Conservation (phyloP, 2,797 vertebrate genomes). For the Molothrus aeneus region DNA sequence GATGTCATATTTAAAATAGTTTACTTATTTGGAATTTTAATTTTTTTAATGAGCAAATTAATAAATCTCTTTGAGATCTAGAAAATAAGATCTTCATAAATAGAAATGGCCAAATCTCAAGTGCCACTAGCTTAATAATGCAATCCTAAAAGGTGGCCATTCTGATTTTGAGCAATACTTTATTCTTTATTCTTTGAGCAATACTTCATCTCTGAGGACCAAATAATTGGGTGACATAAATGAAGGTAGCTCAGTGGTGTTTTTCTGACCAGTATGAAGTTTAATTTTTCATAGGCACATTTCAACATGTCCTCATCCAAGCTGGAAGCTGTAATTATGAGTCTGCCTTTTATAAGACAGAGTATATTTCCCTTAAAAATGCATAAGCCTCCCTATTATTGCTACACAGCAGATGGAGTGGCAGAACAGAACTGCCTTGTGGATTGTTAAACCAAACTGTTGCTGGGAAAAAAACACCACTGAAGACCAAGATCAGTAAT, state of each 20-base stretch:
- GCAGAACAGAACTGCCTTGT: slow-evolving; percentile 30
- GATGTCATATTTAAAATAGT: background rate
- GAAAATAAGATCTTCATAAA: background rate
- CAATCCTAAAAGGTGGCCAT: background rate
- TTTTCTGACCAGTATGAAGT: background rate
- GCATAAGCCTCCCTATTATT: slow-evolving; percentile 20
- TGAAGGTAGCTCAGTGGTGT: background rate
- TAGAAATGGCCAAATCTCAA: background rate
- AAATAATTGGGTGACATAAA: background rate
- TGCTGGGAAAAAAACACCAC: background rate
- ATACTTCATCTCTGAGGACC: background rate
- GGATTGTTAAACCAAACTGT: slow-evolving; percentile 37
- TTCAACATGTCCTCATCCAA: background rate
- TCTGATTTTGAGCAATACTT: background rate
- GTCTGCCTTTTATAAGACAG: slow-evolving; percentile 1
- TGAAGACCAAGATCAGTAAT: background rate
- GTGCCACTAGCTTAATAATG: background rate
- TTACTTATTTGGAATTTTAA: background rate
- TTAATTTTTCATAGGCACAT: slow-evolving; percentile 7
- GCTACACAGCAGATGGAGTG: slow-evolving; percentile 31
- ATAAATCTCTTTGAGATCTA: background rate
- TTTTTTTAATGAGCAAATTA: background rate
- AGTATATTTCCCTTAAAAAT: slow-evolving; percentile 28
- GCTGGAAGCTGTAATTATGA: slow-evolving; percentile 9
- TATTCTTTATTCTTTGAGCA: background rate